These are phyloP conservation scores for Malurus cyaneus DNA, from an alignment of 2,113 vertebrate genomes.

Conservation along the genomic window DNA sequence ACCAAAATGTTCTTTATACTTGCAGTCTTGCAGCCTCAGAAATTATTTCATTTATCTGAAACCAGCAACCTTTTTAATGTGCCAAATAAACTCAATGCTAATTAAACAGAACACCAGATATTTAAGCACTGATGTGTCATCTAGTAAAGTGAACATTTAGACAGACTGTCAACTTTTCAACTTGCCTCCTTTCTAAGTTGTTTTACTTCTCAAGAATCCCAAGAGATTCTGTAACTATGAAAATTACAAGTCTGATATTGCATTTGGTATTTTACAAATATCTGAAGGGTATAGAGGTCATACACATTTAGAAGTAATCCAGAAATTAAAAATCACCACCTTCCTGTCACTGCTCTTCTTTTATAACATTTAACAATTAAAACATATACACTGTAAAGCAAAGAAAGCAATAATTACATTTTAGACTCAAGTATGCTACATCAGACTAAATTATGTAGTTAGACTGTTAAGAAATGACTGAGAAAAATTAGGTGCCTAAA, in stretches of 20 bases:
- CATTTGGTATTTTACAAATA: not conserved
- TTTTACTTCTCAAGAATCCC: not conserved
- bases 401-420: not conserved
- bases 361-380: not conserved
- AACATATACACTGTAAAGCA: not conserved
- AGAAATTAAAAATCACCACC: not conserved
- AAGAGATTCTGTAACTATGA: not conserved
- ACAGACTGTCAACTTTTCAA: not conserved
- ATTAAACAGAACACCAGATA: not conserved
- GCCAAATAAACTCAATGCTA: not conserved
- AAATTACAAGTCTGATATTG: not conserved
- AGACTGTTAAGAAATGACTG: not conserved
- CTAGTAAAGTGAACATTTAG: not conserved
- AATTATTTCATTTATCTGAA: not conserved
- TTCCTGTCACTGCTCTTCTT: not conserved
- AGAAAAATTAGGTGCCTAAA: not conserved
- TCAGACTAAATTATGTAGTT: not conserved
- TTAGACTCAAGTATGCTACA: not conserved
- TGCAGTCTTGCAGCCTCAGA: not conserved
- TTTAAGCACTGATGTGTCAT: not conserved
- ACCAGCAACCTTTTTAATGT: not conserved
- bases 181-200: not conserved
- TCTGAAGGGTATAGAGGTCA: not conserved
- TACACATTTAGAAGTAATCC: not conserved
- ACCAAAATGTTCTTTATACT: not conserved